Evolutionary conservation across 2,888 invertebrate species (phyloP).

Genomic region (Plusia festucae): DNA sequence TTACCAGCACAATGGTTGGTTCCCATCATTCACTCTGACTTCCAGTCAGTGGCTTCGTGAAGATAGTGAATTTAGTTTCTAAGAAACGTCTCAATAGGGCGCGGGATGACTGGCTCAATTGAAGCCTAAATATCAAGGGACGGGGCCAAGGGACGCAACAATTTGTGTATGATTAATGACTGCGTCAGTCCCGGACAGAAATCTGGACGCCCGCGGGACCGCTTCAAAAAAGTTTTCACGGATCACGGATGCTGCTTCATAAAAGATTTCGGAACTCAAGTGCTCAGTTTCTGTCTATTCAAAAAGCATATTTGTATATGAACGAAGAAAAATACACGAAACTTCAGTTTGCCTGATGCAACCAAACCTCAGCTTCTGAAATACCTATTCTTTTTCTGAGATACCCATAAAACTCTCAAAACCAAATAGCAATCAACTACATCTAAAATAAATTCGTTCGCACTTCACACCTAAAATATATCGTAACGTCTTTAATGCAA

Average conservation of each 20-base stretch:
- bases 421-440: neutral
- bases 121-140: conserved; percentile 73
- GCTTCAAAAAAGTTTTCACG: conserved; percentile 67
- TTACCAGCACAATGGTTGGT: conserved; percentile 43
- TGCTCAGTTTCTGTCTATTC: neutral
- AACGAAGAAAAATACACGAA: neutral
- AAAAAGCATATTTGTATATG: neutral
- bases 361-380: neutral
- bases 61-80: conserved; percentile 64
- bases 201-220: conserved; percentile 70
- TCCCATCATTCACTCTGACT: conserved; percentile 63
- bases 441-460: neutral
- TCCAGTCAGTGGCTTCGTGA: conserved; percentile 51
- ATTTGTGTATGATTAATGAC: conserved; percentile 63
- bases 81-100: conserved; percentile 67
- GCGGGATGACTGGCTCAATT: conserved; percentile 80
- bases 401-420: neutral
- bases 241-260: conserved; percentile 40
- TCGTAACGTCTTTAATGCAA: conserved; percentile 19
- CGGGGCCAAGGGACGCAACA: conserved; percentile 59
- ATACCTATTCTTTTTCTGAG: no score
- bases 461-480: conserved; percentile 17
- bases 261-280: conserved; percentile 22
- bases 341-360: neutral
- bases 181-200: conserved; percentile 36